Conservation (phyloP, 2,113 vertebrate species). For the Bettongia penicillata region DNA sequence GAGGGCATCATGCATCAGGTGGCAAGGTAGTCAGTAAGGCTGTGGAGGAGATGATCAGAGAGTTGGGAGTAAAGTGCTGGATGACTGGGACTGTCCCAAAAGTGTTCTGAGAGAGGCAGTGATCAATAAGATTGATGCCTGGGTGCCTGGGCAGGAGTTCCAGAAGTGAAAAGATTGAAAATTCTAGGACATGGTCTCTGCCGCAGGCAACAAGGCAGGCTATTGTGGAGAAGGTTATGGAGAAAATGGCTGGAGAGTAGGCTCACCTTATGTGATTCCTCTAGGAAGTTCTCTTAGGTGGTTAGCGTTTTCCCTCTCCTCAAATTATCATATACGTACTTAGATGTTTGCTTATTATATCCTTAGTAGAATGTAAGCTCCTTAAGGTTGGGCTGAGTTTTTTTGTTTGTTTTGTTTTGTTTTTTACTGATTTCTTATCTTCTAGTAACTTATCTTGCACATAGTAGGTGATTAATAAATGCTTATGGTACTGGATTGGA, state of each 20-base stretch:
- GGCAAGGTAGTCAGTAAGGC: neutral
- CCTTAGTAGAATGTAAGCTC: neutral
- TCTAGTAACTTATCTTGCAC: neutral
- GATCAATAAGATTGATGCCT: neutral
- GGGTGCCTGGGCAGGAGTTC: neutral
- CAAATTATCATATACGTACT: neutral
- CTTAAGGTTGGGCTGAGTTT: neutral
- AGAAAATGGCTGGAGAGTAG: neutral
- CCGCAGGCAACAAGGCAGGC: neutral
- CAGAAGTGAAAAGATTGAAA: neutral
- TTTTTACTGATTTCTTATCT: neutral
- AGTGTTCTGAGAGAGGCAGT: neutral
- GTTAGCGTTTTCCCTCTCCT: neutral
- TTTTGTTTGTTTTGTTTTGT: neutral
- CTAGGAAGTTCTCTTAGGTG: neutral
- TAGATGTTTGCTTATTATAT: neutral
- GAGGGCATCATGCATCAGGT: neutral
- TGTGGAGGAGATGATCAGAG: neutral
- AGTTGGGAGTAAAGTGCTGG: neutral
- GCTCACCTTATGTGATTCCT: neutral
- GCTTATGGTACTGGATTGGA: neutral
- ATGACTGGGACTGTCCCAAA: neutral
- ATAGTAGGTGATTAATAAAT: neutral
- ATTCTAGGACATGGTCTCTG: neutral
- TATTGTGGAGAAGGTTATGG: neutral